Base-by-base conservation (phyloP, 2,888 invertebrate genomes). In the Idaea aversata region DNA sequence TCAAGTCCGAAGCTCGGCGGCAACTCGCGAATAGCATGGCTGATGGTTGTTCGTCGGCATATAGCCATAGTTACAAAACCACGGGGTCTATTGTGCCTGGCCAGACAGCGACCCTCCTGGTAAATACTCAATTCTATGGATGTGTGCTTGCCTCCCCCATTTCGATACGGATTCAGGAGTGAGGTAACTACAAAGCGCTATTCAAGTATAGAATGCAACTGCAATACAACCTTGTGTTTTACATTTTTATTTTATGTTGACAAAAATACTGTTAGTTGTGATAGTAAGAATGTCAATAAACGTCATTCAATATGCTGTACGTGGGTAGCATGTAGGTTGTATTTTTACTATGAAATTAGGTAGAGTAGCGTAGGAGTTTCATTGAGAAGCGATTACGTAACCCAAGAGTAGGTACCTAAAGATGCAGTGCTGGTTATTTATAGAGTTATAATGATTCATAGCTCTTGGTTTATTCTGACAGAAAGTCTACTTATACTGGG, bases 21-120 rank as follows among this genome's bases (percentile, higher is more conserved):
- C 85, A 88, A 93, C 92, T 93, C 92, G 87, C 86, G 81, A 85
- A 78, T 79, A 77, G 81, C 77, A 82, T 81, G 82, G 78, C 71
- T 25, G 25, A 25, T 25, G 25, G 25, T 3, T 25, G 2, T 77
- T 76, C 73, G 78, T 70, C 79, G 75, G 65, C 76, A 81, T 80
- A 86, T 81, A 86, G 67, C 76, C 86, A 88, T 88, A 87, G 75
- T 84, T 87, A 87, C 73, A 16, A 73, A 80, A 74, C 80, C 81
- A 88, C 84, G 86, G 88, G 85, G 85, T 84, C 88, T 84, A 87
- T 91, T 90, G 88, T 90, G 72, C 79, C 81, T 77, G 77, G 85
- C 86, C 87, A 91, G 88, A 91, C 91, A 87, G 87, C 88, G 79
- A 87, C 89, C 90, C 89, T 86, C 86, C 81, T 78, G 77, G 74